These are phyloP conservation scores for Smittia aterrima DNA, from an alignment of 2,888 invertebrate genomes.

Conservation along the genomic window DNA sequence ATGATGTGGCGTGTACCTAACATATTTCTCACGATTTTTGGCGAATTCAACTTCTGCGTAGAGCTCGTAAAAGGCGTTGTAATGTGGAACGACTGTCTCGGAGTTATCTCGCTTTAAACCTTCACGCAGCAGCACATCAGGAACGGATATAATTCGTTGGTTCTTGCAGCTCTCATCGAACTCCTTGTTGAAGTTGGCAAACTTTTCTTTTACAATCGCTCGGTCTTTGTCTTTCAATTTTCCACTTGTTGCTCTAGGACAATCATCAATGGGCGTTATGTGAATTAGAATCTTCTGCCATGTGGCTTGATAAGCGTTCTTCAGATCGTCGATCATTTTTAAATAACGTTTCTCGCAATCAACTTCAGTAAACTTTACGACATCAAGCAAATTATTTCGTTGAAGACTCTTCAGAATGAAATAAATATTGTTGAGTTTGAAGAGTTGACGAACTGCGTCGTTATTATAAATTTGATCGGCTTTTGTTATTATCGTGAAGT, in stretches of 20 bases:
- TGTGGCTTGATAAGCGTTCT: conserved; percentile 60
- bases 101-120: conserved; percentile 86
- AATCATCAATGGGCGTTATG: conserved; percentile 68
- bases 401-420: conserved; percentile 91
- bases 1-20: conserved; percentile 83
- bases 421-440: conserved; percentile 91
- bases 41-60: conserved; percentile 75
- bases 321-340: conserved; percentile 82
- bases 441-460: conserved; percentile 79
- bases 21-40: conserved; percentile 90
- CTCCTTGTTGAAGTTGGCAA: conserved; percentile 94
- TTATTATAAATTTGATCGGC: conserved; percentile 85
- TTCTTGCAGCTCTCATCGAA: conserved; percentile 83
- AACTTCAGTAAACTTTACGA: conserved; percentile 78
- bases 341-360: conserved; percentile 83
- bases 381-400: conserved; percentile 76
- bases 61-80: conserved; percentile 75
- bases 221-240: conserved; percentile 84
- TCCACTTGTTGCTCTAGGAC: conserved; percentile 63
- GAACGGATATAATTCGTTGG: conserved; percentile 89
- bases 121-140: conserved; percentile 86
- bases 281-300: conserved; percentile 81
- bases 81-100: conserved; percentile 81
- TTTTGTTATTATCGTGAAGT: conserved; percentile 83
- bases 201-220: conserved; percentile 82